Base-by-base conservation (phyloP, 2,113 vertebrate genomes). In the Syngnathoides biaculeatus region DNA sequence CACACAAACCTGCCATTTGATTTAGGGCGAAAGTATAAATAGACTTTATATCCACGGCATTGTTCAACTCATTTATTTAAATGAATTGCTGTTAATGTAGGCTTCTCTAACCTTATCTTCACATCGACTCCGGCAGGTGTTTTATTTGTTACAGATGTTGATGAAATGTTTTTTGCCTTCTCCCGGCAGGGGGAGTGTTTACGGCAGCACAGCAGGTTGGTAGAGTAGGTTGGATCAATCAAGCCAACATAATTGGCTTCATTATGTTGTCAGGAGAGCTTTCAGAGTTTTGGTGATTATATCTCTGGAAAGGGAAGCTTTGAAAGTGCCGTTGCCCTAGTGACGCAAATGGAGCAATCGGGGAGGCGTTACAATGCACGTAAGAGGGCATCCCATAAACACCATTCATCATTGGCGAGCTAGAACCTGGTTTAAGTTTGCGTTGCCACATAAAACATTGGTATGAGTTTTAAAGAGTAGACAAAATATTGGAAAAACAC, bases 281-380 rank as follows among this genome's bases (percentile, higher is more conserved):
- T 86, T 86, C 79, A 85, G 87, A 90, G 84, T 89, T 90, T 79
- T 85, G 78, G 77, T 89, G 90, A 91, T 90, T 89, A 84, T 60
- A 72, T 77, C 75, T 89, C 74, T 88, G 72, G 85, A 87, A 82
- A 89, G 87, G 82, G 77, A 79, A 74, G 82, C 89, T 84, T 91
- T 90, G 75, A 90, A 80, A 88, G 80, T 68, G 84, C 74, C 22
- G 89, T 92, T 92, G 89, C 89, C 55, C 86, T 86, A 80, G 90
- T 84, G 86, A 90, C 90, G 66, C 77, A 89, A 87, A 87, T 88
- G 87, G 89, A 88, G 82, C 83, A 73, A 67, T 82, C 17, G 82
- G 77, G 82, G 84, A 88, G 79, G 76, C 73, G 78, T 81, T 84
- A 88, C 83, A 88, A 90, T 86, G 78, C 72, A 84, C 84, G 79